Percentiles rank a stretch among this genome's conserved stretches.
Conservation (phyloP, 1,140 invertebrate species). For the Penaeus chinensis region DNA sequence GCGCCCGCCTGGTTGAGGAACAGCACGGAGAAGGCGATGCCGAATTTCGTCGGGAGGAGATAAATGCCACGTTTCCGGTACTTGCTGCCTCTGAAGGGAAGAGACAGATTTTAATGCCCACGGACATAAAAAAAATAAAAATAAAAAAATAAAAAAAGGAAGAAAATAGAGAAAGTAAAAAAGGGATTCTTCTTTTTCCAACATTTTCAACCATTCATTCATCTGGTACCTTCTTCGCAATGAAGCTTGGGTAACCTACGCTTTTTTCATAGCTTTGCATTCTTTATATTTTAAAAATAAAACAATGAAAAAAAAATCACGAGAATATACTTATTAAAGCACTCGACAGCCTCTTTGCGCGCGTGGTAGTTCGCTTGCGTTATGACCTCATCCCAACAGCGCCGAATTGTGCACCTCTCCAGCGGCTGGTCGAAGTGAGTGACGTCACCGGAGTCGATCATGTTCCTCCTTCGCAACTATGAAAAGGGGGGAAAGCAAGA, state of each 20-base stretch:
- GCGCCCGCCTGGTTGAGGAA: constrained; percentile 91
- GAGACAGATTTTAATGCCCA: too few relatives aligned
- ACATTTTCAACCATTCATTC: too few relatives aligned
- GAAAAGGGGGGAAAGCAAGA: not conserved
- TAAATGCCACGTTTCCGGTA: constrained; percentile 84
- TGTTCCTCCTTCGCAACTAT: constrained; percentile 69
- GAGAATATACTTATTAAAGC: constrained; percentile 67
- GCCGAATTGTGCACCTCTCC: constrained; percentile 68
- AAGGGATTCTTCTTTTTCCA: too few relatives aligned
- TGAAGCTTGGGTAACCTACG: too few relatives aligned
- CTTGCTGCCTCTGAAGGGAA: constrained; percentile 1
- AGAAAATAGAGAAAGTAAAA: too few relatives aligned
- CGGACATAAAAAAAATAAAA: too few relatives aligned
- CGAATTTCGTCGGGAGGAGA: constrained; percentile 89
- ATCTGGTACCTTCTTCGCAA: too few relatives aligned
- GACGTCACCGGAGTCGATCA: constrained; percentile 69
- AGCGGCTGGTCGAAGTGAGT: constrained; percentile 69
- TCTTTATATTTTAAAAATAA: not conserved
- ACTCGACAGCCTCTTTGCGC: constrained; percentile 64
- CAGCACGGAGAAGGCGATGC: constrained; percentile 83
- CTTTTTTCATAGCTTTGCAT: too few relatives aligned
- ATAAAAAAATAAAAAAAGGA: too few relatives aligned
- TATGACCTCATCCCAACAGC: constrained; percentile 70
- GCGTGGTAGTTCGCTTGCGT: constrained; percentile 66
- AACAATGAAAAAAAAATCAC: too few relatives aligned